A percentile compares a stretch with the other conserved stretches of the same genome.
phyloP scores from a whole-genome alignment of 2,113 vertebrate genomes.

The Corythornis madagascariensis region DNA sequence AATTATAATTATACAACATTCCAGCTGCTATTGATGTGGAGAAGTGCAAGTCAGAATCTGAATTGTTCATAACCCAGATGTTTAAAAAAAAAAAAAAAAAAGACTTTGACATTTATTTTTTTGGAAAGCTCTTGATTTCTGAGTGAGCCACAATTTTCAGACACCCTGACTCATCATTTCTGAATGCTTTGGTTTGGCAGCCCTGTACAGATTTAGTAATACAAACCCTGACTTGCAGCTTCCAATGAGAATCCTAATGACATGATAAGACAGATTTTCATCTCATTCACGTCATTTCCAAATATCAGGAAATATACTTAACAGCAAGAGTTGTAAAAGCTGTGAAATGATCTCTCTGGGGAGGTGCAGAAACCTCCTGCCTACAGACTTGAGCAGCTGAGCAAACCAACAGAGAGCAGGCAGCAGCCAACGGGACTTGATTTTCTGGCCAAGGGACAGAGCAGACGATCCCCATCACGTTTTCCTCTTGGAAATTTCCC shows the following conservation, averaged over 20 bases:
- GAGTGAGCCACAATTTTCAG: neutral
- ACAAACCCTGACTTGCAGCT: conserved; percentile 55
- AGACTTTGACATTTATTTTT: neutral
- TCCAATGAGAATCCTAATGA: conserved; percentile 19
- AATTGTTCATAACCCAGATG: neutral
- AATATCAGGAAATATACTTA: conserved; percentile 15
- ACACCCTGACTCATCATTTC: conserved; percentile 59
- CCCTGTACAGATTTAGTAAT: conserved; percentile 34
- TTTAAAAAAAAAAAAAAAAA: neutral
- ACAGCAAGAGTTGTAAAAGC: conserved; percentile 26
- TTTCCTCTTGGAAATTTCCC: neutral
- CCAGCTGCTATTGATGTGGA: conserved; percentile 22
- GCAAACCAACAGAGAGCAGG: neutral
- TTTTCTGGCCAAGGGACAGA: conserved; percentile 5
- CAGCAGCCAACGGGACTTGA: neutral
- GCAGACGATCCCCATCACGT: neutral
- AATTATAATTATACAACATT: neutral
- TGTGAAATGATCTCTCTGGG: neutral
- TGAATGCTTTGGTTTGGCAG: conserved; percentile 53
- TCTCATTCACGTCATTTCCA: conserved; percentile 31
- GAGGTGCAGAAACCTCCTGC: neutral
- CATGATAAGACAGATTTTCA: conserved; percentile 55
- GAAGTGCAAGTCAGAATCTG: neutral
- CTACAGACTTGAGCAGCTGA: neutral
- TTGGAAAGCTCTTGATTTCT: conserved; percentile 25